These are phyloP conservation scores for Squalus acanthias DNA, from an alignment of 2,797 vertebrate genomes.

Conservation along the genomic window DNA sequence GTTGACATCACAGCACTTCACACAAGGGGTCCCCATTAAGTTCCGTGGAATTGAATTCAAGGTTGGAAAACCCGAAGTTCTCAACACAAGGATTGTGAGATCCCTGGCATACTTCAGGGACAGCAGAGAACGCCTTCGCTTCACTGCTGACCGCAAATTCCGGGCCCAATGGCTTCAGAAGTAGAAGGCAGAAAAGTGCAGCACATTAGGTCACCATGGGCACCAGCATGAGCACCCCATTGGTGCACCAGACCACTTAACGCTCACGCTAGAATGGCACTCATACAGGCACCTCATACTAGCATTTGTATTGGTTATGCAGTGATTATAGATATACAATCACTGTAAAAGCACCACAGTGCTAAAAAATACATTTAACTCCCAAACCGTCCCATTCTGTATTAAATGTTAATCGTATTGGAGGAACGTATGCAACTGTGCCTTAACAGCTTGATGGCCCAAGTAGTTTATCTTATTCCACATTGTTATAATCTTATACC, in stretches of 20 bases:
- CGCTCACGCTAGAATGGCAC: neutral
- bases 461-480: neutral
- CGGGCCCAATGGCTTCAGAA: neutral
- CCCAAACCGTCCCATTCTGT: neutral
- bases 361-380: neutral
- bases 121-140: too few species aligned
- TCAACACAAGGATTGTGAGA: too few species aligned
- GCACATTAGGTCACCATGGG: neutral
- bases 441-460: neutral
- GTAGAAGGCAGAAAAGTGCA: neutral
- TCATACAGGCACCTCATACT: neutral
- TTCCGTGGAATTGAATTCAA: too few species aligned
- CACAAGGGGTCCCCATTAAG: too few species aligned
- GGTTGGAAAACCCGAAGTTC: too few species aligned
- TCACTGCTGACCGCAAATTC: too few species aligned
- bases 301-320: neutral
- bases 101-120: too few species aligned
- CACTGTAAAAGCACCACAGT: neutral
- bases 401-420: neutral
- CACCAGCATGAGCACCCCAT: neutral
- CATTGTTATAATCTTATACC: neutral
- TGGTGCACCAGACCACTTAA: neutral
- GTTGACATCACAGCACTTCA: too few species aligned
- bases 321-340: neutral
- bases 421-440: neutral